A percentile compares a stretch with the other conserved stretches of the same genome.
These are phyloP conservation scores for Narcine bancroftii DNA, from an alignment of 2,113 vertebrate genomes.

Conservation along the genomic window DNA sequence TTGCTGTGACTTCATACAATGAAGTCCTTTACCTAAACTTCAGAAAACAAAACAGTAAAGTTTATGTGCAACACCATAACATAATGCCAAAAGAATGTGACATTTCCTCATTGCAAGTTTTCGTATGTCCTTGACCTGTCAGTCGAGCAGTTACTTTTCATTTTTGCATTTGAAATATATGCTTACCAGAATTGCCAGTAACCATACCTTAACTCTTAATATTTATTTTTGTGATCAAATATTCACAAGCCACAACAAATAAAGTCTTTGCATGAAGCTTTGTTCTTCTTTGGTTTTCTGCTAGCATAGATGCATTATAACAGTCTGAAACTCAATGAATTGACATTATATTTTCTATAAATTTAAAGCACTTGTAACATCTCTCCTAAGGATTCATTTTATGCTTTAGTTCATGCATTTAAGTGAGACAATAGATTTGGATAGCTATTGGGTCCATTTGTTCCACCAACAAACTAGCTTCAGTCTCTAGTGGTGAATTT, in stretches of 20 bases:
- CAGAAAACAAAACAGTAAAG: neutral
- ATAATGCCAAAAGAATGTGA: neutral
- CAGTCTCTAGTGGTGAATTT: neutral
- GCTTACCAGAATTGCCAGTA: neutral
- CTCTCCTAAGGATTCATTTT: neutral
- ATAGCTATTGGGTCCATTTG: neutral
- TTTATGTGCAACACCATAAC: neutral
- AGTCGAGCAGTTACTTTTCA: conserved; percentile 3
- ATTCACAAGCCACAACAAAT: conserved; percentile 30
- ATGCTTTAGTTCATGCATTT: neutral
- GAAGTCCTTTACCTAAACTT: neutral
- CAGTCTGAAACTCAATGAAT: neutral
- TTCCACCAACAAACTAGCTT: neutral
- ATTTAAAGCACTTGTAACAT: neutral
- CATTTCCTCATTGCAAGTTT: neutral
- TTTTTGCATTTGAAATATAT: neutral
- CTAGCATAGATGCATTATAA: neutral
- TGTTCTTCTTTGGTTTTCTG: neutral
- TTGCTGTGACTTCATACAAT: neutral
- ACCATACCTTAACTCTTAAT: neutral
- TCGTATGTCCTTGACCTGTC: conserved; percentile 8
- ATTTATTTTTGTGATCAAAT: neutral
- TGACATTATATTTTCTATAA: neutral
- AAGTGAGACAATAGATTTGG: neutral
- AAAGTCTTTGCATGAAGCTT: conserved; percentile 17